Percentiles rank a stretch among this genome's conserved stretches.
Evolutionary conservation across 2,888 invertebrate species (phyloP).

Genomic region (Drosophila paranaensis): DNA sequence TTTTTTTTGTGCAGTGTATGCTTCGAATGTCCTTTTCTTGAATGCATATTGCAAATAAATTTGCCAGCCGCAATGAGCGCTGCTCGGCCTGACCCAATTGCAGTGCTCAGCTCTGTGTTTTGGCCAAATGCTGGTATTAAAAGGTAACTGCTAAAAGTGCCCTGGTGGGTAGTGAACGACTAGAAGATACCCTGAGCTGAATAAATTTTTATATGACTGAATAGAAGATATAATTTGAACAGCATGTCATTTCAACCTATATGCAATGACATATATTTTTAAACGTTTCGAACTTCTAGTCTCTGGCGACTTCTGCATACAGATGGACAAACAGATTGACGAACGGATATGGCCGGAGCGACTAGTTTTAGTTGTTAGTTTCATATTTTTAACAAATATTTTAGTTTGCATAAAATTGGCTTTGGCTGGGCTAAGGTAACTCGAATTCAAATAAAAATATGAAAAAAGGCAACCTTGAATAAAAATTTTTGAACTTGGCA

Average conservation of each 20-base stretch:
- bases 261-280: neutral
- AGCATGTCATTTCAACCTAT: too few species aligned
- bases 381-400: too few species aligned
- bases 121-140: neutral
- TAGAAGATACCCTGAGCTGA: neutral
- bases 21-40: neutral
- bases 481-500: too few species aligned
- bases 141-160: neutral
- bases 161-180: neutral
- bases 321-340: neutral
- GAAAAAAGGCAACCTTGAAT: too few species aligned
- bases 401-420: too few species aligned
- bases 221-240: too few species aligned
- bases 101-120: neutral
- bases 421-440: too few species aligned
- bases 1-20: neutral
- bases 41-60: neutral
- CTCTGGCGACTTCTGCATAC: neutral
- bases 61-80: neutral
- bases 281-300: neutral
- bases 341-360: neutral
- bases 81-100: slow-evolving; percentile 3
- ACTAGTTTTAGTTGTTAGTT: neutral
- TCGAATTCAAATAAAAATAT: too few species aligned
- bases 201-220: too few species aligned